Base-by-base conservation (phyloP, 2,888 invertebrate species). In the Harpalus rubripes region DNA sequence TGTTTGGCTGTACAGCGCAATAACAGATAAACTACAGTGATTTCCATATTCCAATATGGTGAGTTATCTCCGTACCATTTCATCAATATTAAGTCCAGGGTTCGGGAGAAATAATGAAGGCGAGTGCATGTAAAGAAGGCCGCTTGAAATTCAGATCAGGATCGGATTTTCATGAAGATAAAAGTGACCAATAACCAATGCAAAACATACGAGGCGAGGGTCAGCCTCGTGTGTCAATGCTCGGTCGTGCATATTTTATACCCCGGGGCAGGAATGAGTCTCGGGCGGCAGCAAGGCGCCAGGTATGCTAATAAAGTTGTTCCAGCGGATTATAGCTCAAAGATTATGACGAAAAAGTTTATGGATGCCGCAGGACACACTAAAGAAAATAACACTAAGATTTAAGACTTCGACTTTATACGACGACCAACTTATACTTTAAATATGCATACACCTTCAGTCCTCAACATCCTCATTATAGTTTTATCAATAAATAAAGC, bases 271-370 rank as follows among this genome's bases (percentile, higher is more conserved):
- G 76, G 76, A 84, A 84, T 84, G 15, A 84, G 41, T 84, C 78
- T 63, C 83, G 41, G 56, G 59, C 82, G 82, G 82, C 74, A 58
- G 16, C 82, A 44, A 78, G 84, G 78, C 84, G 84, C 65, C 78
- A 84, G 84, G 78, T 84, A 84, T 84, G 84, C 84, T 84, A 84
- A 84, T 84, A 78, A 84, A 84, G 84, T 84, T 84, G 84, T 78
- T 78, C 78, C 65, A 65, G 63, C 16, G 83, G 83, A 74, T 84
- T 84, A 84, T 84, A 76, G 83, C 44, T 84, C 63, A 84, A 84
- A 84, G 84, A 84, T 84, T 84, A 84, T 84, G 84, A 78, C 84
- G 78, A 84, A 84, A 84, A 84, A 84, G 63, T 84, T 84, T 84
- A 84, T 84, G 84, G 56, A 78, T 84, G 84, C 84, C 84, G 78